Percentiles rank a stretch among this genome's conserved stretches.
Evolutionary conservation across 2,113 vertebrate genomes (phyloP).

Genomic region (Elephas maximus): DNA sequence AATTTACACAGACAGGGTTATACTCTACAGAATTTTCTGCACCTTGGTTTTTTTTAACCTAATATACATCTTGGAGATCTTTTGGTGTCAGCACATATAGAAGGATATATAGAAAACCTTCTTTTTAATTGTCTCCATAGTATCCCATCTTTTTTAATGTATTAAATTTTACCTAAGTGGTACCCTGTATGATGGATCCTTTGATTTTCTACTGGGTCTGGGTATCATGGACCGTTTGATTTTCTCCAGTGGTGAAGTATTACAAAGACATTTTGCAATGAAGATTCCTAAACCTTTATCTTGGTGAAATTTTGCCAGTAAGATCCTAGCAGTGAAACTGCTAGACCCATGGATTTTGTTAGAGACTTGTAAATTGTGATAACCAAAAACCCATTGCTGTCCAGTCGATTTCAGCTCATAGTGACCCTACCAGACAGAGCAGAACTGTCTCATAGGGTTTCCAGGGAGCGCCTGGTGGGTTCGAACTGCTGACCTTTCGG

Average conservation of each 20-base stretch:
- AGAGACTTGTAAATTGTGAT: background rate
- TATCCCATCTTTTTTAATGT: background rate
- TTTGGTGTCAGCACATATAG: background rate
- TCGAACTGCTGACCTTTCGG: no score
- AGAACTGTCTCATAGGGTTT: no score
- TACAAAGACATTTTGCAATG: background rate
- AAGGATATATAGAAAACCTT: background rate
- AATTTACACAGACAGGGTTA: background rate
- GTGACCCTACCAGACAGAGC: no score
- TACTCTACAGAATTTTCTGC: conserved; percentile 3
- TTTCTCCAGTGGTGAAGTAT: background rate
- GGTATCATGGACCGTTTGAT: background rate
- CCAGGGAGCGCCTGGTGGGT: no score
- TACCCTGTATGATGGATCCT: background rate
- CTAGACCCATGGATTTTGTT: background rate
- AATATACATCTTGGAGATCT: background rate
- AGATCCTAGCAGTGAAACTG: background rate
- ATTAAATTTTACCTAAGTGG: background rate
- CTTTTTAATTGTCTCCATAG: background rate
- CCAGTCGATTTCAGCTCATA: no score
- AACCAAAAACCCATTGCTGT: no score
- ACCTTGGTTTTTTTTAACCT: background rate
- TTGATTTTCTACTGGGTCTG: background rate
- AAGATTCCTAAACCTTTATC: background rate
- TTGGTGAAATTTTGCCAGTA: conserved; percentile 11